A percentile compares a stretch with the other conserved stretches of the same genome.
phyloP scores from a whole-genome alignment of 2,113 vertebrate genomes.

The Platysternon megacephalum region DNA sequence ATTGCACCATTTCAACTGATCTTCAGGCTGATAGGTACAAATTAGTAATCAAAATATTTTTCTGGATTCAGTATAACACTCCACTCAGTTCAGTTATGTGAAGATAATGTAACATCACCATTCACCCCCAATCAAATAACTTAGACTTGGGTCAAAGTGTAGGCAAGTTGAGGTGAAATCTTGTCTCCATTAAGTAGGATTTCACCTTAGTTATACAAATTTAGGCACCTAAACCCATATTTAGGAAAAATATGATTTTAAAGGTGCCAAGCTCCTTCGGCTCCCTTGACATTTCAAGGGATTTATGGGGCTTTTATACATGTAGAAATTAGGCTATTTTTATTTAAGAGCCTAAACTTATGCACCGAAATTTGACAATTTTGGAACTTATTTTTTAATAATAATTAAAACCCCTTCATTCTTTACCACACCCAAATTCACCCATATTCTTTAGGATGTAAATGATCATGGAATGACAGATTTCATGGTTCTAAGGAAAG shows the following conservation, averaged over 20 bases:
- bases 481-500: no score
- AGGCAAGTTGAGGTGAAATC: not conserved
- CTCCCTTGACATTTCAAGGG: not conserved
- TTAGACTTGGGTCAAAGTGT: not conserved
- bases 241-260: not conserved
- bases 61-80: not conserved
- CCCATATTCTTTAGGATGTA: no score
- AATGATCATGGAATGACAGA: no score
- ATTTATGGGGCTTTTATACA: not conserved
- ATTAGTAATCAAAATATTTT: not conserved
- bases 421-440: not conserved
- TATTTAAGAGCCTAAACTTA: not conserved
- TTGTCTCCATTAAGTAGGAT: not conserved
- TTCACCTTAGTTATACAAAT: not conserved
- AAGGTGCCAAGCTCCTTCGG: not conserved
- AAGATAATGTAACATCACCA: not conserved
- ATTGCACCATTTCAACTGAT: rapidly evolving
- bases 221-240: not conserved
- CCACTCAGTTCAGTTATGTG: not conserved
- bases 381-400: not conserved
- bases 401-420: not conserved
- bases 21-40: not conserved
- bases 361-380: not conserved
- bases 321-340: not conserved
- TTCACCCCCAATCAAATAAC: not conserved